Percentiles rank a stretch among this genome's conserved stretches.
Evolutionary conservation across 2,888 invertebrate species (phyloP).

Genomic region (Agriopis aurantiaria): DNA sequence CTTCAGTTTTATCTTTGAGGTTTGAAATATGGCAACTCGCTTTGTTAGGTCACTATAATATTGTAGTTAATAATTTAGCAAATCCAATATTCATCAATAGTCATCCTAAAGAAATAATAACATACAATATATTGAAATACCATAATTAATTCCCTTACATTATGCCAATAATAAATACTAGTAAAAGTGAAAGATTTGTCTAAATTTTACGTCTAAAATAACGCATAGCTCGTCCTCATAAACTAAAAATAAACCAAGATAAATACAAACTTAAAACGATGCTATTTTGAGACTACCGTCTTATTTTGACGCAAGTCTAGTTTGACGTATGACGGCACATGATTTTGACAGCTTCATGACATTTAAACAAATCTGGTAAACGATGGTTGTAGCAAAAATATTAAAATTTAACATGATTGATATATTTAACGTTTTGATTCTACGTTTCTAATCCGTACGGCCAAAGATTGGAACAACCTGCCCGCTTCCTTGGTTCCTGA

Average conservation of each 20-base stretch:
- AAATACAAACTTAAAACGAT: constrained; percentile 49
- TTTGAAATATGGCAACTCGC: too few relatives aligned
- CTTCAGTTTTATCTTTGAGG: too few relatives aligned
- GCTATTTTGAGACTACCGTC: constrained; percentile 53
- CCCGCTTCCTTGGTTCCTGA: too few relatives aligned
- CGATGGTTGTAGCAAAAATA: not conserved
- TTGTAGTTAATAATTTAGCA: too few relatives aligned
- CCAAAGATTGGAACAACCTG: too few relatives aligned
- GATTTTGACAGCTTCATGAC: constrained; percentile 60
- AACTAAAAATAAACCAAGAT: constrained; percentile 44
- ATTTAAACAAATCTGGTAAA: constrained; percentile 48
- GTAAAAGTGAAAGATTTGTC: constrained; percentile 22
- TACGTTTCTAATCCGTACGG: too few relatives aligned
- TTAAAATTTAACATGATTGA: not conserved
- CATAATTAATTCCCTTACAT: constrained; percentile 2
- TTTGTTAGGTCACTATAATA: too few relatives aligned
- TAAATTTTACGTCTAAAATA: constrained; percentile 31
- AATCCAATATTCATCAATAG: not conserved
- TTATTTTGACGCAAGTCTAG: constrained; percentile 57
- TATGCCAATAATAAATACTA: constrained; percentile 11
- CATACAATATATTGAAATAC: not conserved
- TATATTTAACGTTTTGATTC: not conserved
- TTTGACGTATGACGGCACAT: constrained; percentile 57
- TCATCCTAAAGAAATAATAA: not conserved
- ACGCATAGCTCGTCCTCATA: constrained; percentile 26